Evolutionary conservation across 2,888 invertebrate genomes (phyloP).

Genomic region (Chrysolina oricalcia): DNA sequence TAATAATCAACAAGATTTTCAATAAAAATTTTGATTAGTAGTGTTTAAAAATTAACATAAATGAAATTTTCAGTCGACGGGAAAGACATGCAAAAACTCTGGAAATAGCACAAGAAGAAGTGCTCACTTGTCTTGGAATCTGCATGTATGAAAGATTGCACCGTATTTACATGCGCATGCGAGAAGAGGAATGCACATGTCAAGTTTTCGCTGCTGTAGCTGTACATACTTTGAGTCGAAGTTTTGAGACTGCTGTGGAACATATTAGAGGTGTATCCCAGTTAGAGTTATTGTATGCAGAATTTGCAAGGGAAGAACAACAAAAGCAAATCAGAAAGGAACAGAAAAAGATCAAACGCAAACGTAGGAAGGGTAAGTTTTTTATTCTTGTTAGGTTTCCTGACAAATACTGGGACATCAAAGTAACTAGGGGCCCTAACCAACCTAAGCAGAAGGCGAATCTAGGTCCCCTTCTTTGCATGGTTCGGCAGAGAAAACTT

Average conservation of each 20-base stretch:
- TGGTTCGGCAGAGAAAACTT: no score
- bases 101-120: constrained; percentile 97
- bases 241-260: constrained; percentile 93
- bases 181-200: constrained; percentile 95
- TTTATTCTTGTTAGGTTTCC: neutral
- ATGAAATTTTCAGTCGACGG: constrained; percentile 76
- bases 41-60: constrained; percentile 25
- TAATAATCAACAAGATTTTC: neutral
- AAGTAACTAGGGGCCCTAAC: no score
- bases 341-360: constrained; percentile 87
- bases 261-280: constrained; percentile 88
- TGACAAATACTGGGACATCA: no score
- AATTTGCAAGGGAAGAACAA: constrained; percentile 89
- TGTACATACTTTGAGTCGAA: constrained; percentile 89
- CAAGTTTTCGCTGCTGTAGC: constrained; percentile 92
- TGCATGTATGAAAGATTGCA: constrained; percentile 93
- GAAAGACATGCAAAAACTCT: constrained; percentile 97
- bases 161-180: constrained; percentile 87
- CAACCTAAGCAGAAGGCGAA: no score
- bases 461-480: no score
- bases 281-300: constrained; percentile 89
- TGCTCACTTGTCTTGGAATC: constrained; percentile 94
- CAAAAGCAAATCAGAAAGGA: constrained; percentile 89
- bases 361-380: constrained; percentile 81
- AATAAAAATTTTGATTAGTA: neutral